phyloP scores from a whole-genome alignment of 2,888 invertebrate genomes.

The Thelaira solivaga region DNA sequence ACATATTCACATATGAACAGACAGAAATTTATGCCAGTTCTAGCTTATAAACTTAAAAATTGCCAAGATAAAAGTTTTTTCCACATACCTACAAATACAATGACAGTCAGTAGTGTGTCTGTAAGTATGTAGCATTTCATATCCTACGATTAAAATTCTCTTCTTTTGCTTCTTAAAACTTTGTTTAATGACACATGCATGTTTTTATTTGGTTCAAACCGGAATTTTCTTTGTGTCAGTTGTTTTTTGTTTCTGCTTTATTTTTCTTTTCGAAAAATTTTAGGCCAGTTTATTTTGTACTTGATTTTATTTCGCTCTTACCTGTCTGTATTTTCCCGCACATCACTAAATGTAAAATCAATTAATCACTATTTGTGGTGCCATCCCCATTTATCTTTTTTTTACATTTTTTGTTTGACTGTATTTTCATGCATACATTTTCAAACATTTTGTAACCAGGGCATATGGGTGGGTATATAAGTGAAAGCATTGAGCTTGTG shows the following conservation, averaged over 20 bases:
- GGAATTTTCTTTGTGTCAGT: constrained; percentile 33
- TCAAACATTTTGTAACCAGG: no score
- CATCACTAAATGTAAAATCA: constrained; percentile 54
- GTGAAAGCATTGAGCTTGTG: constrained; percentile 19
- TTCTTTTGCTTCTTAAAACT: neutral
- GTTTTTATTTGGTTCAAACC: neutral
- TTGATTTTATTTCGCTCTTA: constrained; percentile 32
- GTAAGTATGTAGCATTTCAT: constrained; percentile 54
- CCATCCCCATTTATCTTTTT: constrained; percentile 50
- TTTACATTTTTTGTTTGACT: constrained; percentile 28
- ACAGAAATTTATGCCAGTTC: neutral
- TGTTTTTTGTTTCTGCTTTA: constrained; percentile 4
- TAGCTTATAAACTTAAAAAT: constrained; percentile 29
- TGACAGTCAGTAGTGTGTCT: constrained; percentile 52
- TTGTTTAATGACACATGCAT: constrained; percentile 18
- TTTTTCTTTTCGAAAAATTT: constrained; percentile 38
- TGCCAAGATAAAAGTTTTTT: constrained; percentile 12
- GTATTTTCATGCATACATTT: constrained; percentile 3
- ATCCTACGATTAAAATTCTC: constrained; percentile 65
- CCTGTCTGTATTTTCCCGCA: constrained; percentile 5
- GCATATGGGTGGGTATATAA: neutral
- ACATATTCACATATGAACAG: neutral
- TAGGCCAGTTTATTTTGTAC: constrained; percentile 43
- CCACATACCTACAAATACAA: neutral
- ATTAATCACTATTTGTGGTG: constrained; percentile 60